These are phyloP conservation scores for Stegodyphus mimosarum DNA, from an alignment of 1,140 invertebrate species.

Conservation along the genomic window DNA sequence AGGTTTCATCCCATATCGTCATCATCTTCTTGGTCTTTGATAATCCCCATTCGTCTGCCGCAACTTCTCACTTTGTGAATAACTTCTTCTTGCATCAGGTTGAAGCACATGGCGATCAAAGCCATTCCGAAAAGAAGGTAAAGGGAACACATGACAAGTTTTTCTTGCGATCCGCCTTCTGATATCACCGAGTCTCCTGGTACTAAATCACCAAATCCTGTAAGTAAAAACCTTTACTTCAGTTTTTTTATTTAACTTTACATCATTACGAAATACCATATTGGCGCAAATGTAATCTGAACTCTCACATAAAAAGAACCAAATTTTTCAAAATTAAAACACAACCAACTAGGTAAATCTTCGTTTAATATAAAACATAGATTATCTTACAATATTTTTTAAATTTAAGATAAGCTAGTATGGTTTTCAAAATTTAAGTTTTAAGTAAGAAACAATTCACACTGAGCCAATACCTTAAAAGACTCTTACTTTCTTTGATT, in stretches of 20 bases:
- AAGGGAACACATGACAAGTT: constrained; percentile 70
- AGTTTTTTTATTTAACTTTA: not conserved
- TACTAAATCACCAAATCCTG: constrained; percentile 76
- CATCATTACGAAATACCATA: not conserved
- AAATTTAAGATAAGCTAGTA: no score
- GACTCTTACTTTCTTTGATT: no score
- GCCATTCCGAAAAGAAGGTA: constrained; percentile 84
- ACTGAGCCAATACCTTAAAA: no score
- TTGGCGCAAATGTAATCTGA: not conserved
- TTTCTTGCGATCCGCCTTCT: constrained; percentile 74
- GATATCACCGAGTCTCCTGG: constrained; percentile 74
- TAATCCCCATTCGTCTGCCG: constrained; percentile 71
- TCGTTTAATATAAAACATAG: not conserved
- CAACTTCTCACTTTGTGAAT: constrained; percentile 83
- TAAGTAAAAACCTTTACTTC: not conserved
- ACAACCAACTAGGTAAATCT: not conserved
- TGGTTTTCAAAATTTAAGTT: no score
- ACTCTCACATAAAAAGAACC: not conserved
- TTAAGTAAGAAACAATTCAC: no score
- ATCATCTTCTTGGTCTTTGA: constrained; percentile 66
- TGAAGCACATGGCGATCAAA: constrained; percentile 98
- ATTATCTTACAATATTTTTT: not conserved
- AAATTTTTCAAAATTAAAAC: not conserved
- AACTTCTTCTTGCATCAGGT: constrained; percentile 94
- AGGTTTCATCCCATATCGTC: constrained; percentile 64